These are phyloP conservation scores for Melanotaenia parkinsoni DNA, from an alignment of 2,797 vertebrate genomes.

Conservation along the genomic window DNA sequence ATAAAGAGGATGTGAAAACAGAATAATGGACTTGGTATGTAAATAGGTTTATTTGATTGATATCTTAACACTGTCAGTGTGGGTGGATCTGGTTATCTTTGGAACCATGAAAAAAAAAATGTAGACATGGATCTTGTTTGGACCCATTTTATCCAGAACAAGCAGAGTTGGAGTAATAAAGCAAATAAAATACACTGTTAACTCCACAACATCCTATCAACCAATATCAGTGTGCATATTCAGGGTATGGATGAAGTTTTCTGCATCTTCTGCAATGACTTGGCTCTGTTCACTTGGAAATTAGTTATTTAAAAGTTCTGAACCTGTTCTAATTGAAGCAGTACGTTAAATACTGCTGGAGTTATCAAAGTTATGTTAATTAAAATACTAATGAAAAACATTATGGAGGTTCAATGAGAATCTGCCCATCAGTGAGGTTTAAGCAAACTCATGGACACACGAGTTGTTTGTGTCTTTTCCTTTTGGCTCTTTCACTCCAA, in stretches of 20 bases:
- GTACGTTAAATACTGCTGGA: slow-evolving; percentile 27
- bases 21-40: neutral
- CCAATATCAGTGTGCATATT: neutral
- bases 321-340: slow-evolving; percentile 31
- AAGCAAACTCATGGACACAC: slow-evolving; percentile 1
- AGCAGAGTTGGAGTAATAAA: neutral
- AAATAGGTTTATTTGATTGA: neutral
- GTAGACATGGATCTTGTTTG: neutral
- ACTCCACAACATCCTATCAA: neutral
- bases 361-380: slow-evolving; percentile 26
- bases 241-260: neutral
- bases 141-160: neutral
- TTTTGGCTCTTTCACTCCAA: slow-evolving; percentile 32
- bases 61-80: neutral
- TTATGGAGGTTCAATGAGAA: slow-evolving; percentile 1
- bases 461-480: slow-evolving; percentile 25
- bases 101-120: neutral
- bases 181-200: neutral
- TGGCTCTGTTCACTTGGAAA: slow-evolving; percentile 13
- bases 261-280: slow-evolving; percentile 4
- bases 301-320: slow-evolving; percentile 44
- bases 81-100: neutral
- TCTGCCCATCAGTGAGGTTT: slow-evolving; percentile 2
- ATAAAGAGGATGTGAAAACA: slow-evolving; percentile 7
- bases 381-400: too few relatives aligned